These are phyloP conservation scores for Lophochroa leadbeateri DNA, from an alignment of 2,113 vertebrate genomes.

Conservation along the genomic window DNA sequence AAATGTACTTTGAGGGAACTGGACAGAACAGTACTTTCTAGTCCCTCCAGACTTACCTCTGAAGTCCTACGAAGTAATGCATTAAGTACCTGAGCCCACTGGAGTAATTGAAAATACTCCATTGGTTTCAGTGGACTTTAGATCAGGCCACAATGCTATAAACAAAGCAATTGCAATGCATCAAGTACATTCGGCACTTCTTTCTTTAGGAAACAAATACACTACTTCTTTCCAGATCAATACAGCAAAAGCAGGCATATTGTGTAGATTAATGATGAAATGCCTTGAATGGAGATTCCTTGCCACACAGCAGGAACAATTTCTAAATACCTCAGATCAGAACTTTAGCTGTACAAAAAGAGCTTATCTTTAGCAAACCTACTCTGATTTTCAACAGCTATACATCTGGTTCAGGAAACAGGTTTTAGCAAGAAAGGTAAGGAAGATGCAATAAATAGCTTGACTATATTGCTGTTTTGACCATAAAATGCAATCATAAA, in stretches of 20 bases:
- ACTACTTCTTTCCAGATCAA: background rate
- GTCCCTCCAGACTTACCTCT: conserved; percentile 53
- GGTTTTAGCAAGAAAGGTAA: background rate
- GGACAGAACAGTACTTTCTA: background rate
- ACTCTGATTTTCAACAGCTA: background rate
- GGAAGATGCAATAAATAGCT: background rate
- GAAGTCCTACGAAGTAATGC: background rate
- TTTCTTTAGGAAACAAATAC: background rate
- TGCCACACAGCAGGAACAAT: background rate
- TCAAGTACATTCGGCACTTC: background rate
- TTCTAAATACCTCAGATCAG: background rate
- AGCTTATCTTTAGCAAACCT: background rate
- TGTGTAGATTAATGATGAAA: background rate
- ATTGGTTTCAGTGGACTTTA: conserved; percentile 41
- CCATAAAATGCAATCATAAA: conserved; percentile 67
- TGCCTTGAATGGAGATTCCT: background rate
- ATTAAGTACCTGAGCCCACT: conserved; percentile 36
- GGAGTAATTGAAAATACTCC: background rate
- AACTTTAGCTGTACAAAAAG: background rate
- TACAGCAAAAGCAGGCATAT: background rate
- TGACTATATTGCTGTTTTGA: conserved; percentile 42
- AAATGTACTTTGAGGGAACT: background rate
- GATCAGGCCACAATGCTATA: conserved; percentile 58
- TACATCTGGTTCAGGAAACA: background rate
- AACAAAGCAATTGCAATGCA: conserved; percentile 20